Conservation (phyloP, 2,113 vertebrate species). For the Apus apus region DNA sequence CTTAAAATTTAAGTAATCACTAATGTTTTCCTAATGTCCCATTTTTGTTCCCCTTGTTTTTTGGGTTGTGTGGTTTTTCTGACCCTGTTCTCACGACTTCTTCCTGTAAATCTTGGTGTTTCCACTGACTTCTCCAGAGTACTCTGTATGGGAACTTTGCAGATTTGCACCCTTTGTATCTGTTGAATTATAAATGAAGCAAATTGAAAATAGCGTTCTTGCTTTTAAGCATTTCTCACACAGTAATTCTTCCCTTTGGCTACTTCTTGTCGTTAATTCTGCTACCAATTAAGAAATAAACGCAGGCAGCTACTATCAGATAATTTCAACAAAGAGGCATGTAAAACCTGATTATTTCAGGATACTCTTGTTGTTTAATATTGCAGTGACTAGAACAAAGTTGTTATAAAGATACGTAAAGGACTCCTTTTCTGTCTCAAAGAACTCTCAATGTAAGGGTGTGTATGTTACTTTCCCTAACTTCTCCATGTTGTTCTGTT, state of each 20-base stretch:
- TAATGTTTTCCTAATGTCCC: neutral
- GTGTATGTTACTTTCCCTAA: neutral
- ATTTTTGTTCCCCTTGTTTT: neutral
- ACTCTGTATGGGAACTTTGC: neutral
- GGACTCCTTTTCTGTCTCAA: neutral
- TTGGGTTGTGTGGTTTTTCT: neutral
- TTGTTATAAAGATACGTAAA: neutral
- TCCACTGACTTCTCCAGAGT: neutral
- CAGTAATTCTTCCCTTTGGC: neutral
- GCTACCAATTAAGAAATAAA: constrained; percentile 16
- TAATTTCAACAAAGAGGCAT: neutral
- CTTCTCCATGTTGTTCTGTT: accelerated
- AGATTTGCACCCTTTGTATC: neutral
- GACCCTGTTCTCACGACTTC: neutral
- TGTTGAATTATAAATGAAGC: constrained; percentile 55
- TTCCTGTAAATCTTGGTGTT: neutral
- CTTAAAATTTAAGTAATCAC: neutral
- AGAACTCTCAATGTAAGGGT: neutral
- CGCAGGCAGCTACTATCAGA: neutral
- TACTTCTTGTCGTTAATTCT: constrained; percentile 10
- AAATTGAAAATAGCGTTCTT: constrained; percentile 18
- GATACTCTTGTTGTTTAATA: neutral
- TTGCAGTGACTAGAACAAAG: neutral
- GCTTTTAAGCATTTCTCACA: constrained; percentile 24
- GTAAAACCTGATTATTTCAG: neutral